Conservation (phyloP, 1,140 invertebrate genomes). For the Andrena cerasifolii region DNA sequence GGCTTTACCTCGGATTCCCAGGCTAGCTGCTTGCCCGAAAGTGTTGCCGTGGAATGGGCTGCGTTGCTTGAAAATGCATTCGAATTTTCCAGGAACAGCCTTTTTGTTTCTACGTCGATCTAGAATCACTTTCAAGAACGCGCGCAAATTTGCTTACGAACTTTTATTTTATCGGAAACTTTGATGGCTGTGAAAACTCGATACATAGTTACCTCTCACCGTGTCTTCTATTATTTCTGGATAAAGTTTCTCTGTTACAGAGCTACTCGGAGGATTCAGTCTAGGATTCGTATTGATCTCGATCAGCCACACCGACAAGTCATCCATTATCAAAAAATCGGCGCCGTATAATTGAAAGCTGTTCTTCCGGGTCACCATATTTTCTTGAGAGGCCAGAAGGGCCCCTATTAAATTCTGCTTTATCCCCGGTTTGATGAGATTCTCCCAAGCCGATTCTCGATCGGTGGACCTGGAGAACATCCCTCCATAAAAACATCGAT, state of each 20-base stretch:
- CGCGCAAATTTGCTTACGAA: neutral
- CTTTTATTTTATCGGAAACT: neutral
- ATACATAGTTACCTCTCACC: constrained; percentile 90
- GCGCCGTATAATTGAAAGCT: constrained; percentile 96
- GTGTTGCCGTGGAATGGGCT: constrained; percentile 46
- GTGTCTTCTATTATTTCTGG: constrained; percentile 92
- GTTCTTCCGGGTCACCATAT: constrained; percentile 90
- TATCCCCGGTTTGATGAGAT: constrained; percentile 94
- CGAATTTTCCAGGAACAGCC: constrained; percentile 48
- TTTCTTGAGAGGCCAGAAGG: constrained; percentile 92
- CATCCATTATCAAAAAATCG: constrained; percentile 94
- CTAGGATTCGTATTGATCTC: constrained; percentile 97
- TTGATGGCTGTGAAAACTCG: neutral
- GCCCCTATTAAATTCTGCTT: constrained; percentile 93
- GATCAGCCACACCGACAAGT: constrained; percentile 94
- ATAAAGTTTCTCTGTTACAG: constrained; percentile 91
- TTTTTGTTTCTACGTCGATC: constrained; percentile 57
- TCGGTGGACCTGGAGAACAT: constrained; percentile 85
- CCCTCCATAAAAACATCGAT: constrained; percentile 87
- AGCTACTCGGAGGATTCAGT: constrained; percentile 89
- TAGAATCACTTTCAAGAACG: constrained; percentile 42
- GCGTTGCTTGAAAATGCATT: constrained; percentile 62
- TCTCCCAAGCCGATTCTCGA: constrained; percentile 86
- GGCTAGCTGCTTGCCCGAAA: constrained; percentile 51
- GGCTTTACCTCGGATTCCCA: constrained; percentile 59